Conservation (phyloP, 2,113 vertebrate genomes). For the Numida meleagris region DNA sequence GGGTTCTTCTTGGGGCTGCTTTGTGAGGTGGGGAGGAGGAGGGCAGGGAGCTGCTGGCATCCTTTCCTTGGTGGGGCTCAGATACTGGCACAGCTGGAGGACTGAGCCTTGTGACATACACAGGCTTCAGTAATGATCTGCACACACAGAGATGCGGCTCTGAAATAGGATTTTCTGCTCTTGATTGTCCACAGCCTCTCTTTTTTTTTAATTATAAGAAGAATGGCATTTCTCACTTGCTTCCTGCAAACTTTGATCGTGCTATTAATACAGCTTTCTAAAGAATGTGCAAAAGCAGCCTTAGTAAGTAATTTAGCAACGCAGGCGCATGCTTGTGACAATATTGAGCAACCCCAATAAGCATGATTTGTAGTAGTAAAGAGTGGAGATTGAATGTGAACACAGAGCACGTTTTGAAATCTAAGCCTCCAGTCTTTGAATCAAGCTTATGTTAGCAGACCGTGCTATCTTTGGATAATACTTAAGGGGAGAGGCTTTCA, state of each 20-base stretch:
- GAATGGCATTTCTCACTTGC: background rate
- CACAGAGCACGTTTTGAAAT: background rate
- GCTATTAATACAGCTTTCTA: background rate
- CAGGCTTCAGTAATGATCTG: background rate
- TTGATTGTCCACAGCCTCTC: background rate
- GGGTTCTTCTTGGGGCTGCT: background rate
- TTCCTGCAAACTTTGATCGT: background rate
- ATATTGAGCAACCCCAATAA: background rate
- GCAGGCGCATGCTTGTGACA: accelerated
- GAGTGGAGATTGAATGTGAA: background rate
- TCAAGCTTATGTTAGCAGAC: background rate
- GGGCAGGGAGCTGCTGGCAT: background rate
- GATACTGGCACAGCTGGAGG: background rate
- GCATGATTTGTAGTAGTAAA: background rate
- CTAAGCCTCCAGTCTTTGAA: background rate
- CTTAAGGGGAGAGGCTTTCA: background rate
- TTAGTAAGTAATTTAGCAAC: background rate
- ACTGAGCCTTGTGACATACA: background rate
- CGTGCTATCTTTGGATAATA: background rate
- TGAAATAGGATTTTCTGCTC: slow-evolving; percentile 31
- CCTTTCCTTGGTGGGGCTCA: background rate
- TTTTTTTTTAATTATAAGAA: background rate
- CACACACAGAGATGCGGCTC: background rate
- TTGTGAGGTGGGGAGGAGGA: background rate
- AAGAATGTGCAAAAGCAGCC: background rate